Evolutionary conservation across 2,797 vertebrate species (phyloP).

Genomic region (Hypotaenidia philippensis): DNA sequence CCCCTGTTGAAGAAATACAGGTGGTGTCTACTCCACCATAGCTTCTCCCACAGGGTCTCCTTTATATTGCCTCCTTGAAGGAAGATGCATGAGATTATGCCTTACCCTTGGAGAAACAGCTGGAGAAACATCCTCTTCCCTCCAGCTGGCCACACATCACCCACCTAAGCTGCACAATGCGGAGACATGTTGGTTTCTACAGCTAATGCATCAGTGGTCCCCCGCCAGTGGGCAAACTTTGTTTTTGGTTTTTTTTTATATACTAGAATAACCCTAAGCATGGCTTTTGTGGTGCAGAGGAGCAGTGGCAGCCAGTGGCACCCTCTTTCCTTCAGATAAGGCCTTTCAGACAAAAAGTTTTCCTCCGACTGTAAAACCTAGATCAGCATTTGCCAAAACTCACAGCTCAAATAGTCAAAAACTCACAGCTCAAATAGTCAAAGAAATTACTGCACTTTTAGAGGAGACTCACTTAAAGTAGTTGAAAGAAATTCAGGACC

Average conservation of each 20-base stretch:
- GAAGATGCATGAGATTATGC: rapidly evolving
- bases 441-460: neutral
- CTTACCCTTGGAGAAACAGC: neutral
- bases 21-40: neutral
- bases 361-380: neutral
- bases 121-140: neutral
- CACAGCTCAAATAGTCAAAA: neutral
- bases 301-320: neutral
- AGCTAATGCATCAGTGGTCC: neutral
- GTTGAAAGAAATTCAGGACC: neutral
- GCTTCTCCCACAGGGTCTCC: neutral
- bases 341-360: neutral
- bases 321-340: neutral
- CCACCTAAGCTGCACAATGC: neutral
- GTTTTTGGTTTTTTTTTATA: neutral
- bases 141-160: neutral
- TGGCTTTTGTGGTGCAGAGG: neutral
- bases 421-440: neutral
- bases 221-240: neutral
- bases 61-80: neutral
- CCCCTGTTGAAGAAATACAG: neutral
- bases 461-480: neutral
- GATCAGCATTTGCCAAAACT: neutral
- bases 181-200: neutral
- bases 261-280: neutral